Base-by-base conservation (phyloP, 2,797 vertebrate species). In the Zenarchopterus dispar region DNA sequence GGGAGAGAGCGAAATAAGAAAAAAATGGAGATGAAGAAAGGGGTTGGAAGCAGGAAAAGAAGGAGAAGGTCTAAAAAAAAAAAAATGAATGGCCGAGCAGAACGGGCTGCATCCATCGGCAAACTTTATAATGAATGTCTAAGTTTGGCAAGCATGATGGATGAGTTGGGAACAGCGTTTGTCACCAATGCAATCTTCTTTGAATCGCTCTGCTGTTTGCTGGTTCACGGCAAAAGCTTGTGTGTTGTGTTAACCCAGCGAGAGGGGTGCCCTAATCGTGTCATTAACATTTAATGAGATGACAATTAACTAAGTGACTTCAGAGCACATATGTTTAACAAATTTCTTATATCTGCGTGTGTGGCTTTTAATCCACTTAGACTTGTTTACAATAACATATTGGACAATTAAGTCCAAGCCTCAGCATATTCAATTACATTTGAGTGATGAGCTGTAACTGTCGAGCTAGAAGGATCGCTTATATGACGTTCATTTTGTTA, bases 61-160 rank as follows among this genome's bases (percentile, higher is more conserved):
- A 61, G 51, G 60, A 36, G 49, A 46, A 33, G 65, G 43, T 56
- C 50, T 67, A 24, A 24, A 24, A 24, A 24, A 77, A 88, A 91
- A 93, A 92, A 92, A 92, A 92, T 82, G 86, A 91, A 87, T 81
- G 87, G 88, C 70, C 62, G 79, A 80, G 82, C 78, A 86, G 81
- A 87, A 80, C 60, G 18, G 70, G 84, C 84, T 85, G 84, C 85
- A 90, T 91, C 84, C 86, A 90, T 91, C 73, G 87, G 90, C 89
- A 93, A 93, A 94, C 91, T 93, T 92, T 91, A 85, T 89, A 91
- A 92, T 91, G 88, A 92, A 90, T 89, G 89, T 89, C 87, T 92
- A 84, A 90, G 87, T 93, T 91, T 89, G 91, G 87, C 88, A 85
- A 78, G 80, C 84, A 81, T 93, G 93, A 94, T 93, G 91, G 92